A percentile compares a stretch with the other conserved stretches of the same genome.
phyloP scores from a whole-genome alignment of 2,888 invertebrate species.

The Baronia brevicornis region DNA sequence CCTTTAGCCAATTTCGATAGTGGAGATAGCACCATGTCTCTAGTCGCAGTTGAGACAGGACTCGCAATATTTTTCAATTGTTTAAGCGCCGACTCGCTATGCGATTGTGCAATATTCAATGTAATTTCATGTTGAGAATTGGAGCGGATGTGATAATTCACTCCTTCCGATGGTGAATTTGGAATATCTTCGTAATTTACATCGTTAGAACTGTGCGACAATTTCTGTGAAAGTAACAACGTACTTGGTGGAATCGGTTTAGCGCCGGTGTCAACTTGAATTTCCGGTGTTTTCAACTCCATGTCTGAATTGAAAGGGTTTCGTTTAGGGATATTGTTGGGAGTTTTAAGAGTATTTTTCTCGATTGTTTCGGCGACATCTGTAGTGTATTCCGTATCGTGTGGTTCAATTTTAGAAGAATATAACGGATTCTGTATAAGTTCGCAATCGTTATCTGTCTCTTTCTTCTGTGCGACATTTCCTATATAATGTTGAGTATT shows the following conservation, averaged over 20 bases:
- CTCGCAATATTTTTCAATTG: slow-evolving; percentile 80
- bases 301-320: slow-evolving; percentile 54
- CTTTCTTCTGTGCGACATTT: slow-evolving; percentile 35
- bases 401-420: slow-evolving; percentile 64
- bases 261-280: slow-evolving; percentile 64
- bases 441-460: slow-evolving; percentile 55
- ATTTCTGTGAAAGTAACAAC: slow-evolving; percentile 75
- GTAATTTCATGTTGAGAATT: slow-evolving; percentile 81
- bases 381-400: slow-evolving; percentile 43
- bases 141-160: slow-evolving; percentile 59
- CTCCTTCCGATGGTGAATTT: slow-evolving; percentile 26
- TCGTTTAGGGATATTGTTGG: slow-evolving; percentile 43
- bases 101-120: slow-evolving; percentile 83
- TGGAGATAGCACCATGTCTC: slow-evolving; percentile 81
- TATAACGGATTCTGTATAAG: slow-evolving; percentile 65
- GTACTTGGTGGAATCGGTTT: slow-evolving; percentile 71
- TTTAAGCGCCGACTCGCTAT: slow-evolving; percentile 86
- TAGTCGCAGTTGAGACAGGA: slow-evolving; percentile 78
- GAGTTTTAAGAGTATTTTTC: slow-evolving; percentile 47
- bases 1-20: slow-evolving; percentile 91
- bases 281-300: slow-evolving; percentile 77
- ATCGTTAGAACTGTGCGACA: slow-evolving; percentile 83
- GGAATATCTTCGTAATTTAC: slow-evolving; percentile 63
- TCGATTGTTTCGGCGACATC: slow-evolving; percentile 73
- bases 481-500: slow-evolving; percentile 68